Evolutionary conservation across 2,113 vertebrate genomes (phyloP).

Genomic region (Cathartes aura): DNA sequence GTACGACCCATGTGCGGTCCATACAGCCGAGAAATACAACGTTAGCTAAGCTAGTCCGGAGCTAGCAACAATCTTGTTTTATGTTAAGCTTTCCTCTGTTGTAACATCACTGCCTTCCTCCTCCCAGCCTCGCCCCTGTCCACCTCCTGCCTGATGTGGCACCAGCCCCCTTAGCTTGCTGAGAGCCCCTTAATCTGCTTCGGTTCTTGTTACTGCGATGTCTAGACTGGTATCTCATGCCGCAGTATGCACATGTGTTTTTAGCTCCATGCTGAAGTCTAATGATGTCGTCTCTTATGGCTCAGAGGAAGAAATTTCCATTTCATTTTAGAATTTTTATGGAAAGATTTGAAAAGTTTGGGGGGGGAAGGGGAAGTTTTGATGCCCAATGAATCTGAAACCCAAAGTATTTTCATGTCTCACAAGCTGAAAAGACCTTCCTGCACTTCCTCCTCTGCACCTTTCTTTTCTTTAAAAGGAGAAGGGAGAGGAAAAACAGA

Average conservation of each 20-base stretch:
- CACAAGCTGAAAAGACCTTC: neutral
- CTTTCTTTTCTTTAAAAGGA: neutral
- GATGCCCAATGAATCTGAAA: neutral
- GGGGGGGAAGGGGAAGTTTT: neutral
- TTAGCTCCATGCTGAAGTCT: neutral
- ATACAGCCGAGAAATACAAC: neutral
- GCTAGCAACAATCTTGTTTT: neutral
- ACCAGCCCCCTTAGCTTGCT: neutral
- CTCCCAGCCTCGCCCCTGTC: neutral
- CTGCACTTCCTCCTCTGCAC: neutral
- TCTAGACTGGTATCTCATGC: neutral
- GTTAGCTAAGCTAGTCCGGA: neutral
- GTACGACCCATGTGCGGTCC: neutral
- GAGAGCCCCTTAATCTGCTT: neutral
- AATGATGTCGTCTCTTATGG: neutral
- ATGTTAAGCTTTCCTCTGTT: neutral
- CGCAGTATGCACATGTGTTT: neutral
- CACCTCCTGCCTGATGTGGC: neutral
- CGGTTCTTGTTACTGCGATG: neutral
- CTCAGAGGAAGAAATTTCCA: neutral
- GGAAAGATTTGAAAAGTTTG: neutral
- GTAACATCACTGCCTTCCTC: neutral
- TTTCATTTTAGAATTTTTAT: neutral
- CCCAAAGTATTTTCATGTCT: neutral
- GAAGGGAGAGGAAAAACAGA: neutral